These are phyloP conservation scores for Sweltsa coloradensis DNA, from an alignment of 1,140 invertebrate species.

Conservation along the genomic window DNA sequence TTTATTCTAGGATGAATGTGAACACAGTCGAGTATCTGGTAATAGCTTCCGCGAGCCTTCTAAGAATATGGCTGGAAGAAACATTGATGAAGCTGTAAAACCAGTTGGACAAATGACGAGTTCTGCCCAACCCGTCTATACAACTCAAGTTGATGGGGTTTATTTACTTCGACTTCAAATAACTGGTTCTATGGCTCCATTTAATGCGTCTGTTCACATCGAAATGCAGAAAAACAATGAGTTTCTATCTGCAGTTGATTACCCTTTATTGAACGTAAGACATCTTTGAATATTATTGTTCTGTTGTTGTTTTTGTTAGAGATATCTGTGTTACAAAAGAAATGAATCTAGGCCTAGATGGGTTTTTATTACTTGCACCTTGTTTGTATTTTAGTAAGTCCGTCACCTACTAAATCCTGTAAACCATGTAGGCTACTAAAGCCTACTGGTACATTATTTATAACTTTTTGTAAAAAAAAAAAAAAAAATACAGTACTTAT, in stretches of 20 bases:
- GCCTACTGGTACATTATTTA: background rate
- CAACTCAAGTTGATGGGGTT: slow-evolving; percentile 9
- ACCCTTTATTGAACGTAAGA: slow-evolving; percentile 36
- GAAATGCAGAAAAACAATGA: slow-evolving; percentile 34
- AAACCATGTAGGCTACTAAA: background rate
- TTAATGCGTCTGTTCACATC: slow-evolving; percentile 27
- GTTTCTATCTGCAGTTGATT: slow-evolving; percentile 42
- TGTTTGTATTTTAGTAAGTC: background rate
- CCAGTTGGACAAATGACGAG: background rate
- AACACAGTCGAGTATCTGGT: background rate
- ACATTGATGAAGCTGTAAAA: background rate
- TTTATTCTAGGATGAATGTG: no score
- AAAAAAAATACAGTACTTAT: background rate
- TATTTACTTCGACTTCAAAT: slow-evolving; percentile 7
- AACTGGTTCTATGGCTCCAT: slow-evolving; percentile 5
- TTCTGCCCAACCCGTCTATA: slow-evolving; percentile 8
- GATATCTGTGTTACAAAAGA: background rate
- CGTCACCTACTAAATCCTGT: background rate
- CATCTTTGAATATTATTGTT: slow-evolving; percentile 1
- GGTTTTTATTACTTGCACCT: background rate
- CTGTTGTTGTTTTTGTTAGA: background rate
- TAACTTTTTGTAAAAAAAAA: background rate
- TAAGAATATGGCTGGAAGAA: background rate
- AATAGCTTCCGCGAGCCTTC: background rate
- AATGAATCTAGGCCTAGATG: background rate